phyloP scores from a whole-genome alignment of 2,888 invertebrate species.

The Cataglyphis livida region DNA sequence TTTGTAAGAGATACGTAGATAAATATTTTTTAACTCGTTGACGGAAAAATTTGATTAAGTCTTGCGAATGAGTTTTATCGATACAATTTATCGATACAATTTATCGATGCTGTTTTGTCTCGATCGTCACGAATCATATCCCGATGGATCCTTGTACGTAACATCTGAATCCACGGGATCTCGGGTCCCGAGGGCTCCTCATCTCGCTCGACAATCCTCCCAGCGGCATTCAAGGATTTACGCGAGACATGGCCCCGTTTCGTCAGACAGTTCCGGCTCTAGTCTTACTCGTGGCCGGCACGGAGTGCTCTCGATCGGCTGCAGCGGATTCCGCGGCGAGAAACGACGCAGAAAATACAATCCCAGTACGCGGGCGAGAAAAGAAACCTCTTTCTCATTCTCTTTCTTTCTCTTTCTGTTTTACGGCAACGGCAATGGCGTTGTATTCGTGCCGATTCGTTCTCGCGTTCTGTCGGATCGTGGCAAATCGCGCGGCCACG shows the following conservation, averaged over 20 bases:
- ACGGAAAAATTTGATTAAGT: background rate
- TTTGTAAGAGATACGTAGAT: background rate
- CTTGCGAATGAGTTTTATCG: background rate
- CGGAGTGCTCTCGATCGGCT: constrained; percentile 37
- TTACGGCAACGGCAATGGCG: background rate
- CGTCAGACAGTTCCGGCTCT: constrained; percentile 44
- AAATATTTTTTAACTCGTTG: background rate
- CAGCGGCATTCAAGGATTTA: constrained; percentile 32
- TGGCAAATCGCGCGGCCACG: constrained; percentile 19
- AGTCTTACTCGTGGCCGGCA: constrained; percentile 38
- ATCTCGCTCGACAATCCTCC: constrained; percentile 50
- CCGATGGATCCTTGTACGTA: background rate
- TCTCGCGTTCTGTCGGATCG: constrained; percentile 44
- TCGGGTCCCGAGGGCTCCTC: constrained; percentile 43
- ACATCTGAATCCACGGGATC: constrained; percentile 12
- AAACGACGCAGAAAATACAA: constrained; percentile 49
- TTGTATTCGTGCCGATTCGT: constrained; percentile 24
- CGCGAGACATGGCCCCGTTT: constrained; percentile 34
- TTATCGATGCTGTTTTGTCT: background rate
- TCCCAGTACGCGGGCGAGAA: constrained; percentile 15
- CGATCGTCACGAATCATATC: background rate
- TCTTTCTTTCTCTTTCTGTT: background rate
- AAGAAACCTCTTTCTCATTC: background rate
- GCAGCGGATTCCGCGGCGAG: constrained; percentile 39
- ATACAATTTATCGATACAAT: background rate